Evolutionary conservation across 2,888 invertebrate species (phyloP).

Genomic region (Falcaria lacertinaria): DNA sequence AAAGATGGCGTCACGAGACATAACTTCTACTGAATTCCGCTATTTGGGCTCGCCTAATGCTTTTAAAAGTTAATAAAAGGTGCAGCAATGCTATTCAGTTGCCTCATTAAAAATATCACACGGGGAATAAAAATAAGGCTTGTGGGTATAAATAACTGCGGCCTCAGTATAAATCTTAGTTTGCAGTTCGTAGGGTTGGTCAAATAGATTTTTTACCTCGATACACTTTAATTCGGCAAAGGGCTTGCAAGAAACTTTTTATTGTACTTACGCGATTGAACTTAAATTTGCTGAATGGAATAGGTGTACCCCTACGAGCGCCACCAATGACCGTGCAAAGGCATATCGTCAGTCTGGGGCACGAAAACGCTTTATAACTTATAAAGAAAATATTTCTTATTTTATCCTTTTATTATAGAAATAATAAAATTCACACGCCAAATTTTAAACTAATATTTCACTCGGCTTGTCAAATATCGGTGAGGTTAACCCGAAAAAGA

Average conservation of each 20-base stretch:
- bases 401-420: too few relatives aligned
- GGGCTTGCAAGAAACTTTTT: too few relatives aligned
- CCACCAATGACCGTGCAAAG: too few relatives aligned
- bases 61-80: conserved; percentile 70
- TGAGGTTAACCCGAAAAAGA: conserved; percentile 25
- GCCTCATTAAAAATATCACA: conserved; percentile 77
- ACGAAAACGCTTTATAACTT: too few relatives aligned
- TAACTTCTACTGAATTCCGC: conserved; percentile 36
- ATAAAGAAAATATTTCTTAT: too few relatives aligned
- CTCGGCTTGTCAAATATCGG: conserved; percentile 8
- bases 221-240: conserved; percentile 5
- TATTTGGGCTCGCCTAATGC: conserved; percentile 47
- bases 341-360: too few relatives aligned
- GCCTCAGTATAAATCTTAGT: conserved; percentile 72
- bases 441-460: conserved; percentile 2
- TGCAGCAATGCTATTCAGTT: conserved; percentile 63
- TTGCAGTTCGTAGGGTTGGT: conserved; percentile 61
- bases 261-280: too few relatives aligned
- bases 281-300: too few relatives aligned
- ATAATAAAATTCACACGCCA: too few relatives aligned
- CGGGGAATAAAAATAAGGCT: conserved; percentile 73
- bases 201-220: conserved; percentile 15
- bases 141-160: conserved; percentile 68
- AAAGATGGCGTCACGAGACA: conserved; percentile 31
- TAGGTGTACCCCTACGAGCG: too few relatives aligned